These are phyloP conservation scores for Drosophila recens DNA, from an alignment of 2,888 invertebrate species.

Conservation along the genomic window DNA sequence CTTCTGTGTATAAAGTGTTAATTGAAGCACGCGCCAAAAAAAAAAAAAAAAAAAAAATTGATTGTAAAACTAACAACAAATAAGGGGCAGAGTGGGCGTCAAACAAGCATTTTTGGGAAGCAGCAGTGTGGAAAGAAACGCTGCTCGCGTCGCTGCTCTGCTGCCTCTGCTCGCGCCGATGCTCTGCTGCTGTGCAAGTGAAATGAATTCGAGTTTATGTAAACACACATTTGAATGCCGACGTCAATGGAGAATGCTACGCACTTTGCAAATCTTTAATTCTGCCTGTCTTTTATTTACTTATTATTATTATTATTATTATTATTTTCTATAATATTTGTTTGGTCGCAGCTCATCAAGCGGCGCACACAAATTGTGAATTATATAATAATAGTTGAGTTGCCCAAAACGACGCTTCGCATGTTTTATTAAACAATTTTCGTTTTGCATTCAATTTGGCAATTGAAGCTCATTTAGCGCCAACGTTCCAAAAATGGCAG, in stretches of 20 bases:
- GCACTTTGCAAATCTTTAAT: constrained; percentile 40
- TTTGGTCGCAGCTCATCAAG: constrained; percentile 13
- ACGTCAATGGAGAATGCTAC: constrained; percentile 70
- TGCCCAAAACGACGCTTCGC: constrained; percentile 15
- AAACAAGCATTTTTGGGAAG: not conserved
- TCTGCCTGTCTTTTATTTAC: too few relatives aligned
- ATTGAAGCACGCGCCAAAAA: constrained; percentile 68
- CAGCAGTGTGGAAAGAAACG: not conserved
- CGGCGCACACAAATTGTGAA: constrained; percentile 28
- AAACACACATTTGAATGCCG: constrained; percentile 66
- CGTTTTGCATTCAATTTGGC: constrained; percentile 61
- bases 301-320: too few relatives aligned
- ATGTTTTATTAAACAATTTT: constrained; percentile 58
- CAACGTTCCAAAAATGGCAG: constrained; percentile 65
- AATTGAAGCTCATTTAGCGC: constrained; percentile 72
- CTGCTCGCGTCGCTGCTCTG: constrained; percentile 1
- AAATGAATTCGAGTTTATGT: constrained; percentile 71
- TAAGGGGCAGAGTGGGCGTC: constrained; percentile 24
- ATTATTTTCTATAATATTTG: too few relatives aligned
- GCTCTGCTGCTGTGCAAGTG: constrained; percentile 44
- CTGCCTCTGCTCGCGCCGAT: constrained; percentile 11
- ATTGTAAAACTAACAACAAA: too few relatives aligned
- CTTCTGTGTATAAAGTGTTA: constrained; percentile 60
- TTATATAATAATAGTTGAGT: constrained; percentile 63
- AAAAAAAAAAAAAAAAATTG: not conserved